Base-by-base conservation (phyloP, 2,888 invertebrate genomes). In the Leptinotarsa haldemani region DNA sequence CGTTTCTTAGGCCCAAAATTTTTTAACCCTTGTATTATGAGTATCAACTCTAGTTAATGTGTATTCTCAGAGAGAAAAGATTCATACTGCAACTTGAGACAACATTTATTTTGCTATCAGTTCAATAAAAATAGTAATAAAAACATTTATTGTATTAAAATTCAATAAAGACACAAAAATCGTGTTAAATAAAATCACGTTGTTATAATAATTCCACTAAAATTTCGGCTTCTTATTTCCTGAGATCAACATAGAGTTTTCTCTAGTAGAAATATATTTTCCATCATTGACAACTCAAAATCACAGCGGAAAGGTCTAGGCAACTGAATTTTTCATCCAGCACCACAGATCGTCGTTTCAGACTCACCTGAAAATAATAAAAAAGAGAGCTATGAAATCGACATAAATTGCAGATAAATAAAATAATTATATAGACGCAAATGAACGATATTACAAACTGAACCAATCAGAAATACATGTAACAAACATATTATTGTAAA, bases 261-360 rank as follows among this genome's bases (percentile, higher is more conserved):
- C 13, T 13, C 56, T 56, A 25, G 22, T 22, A 20, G 4, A 22
- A 2, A 22, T 16, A 56, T 56, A 2, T 56, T 16, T 22, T 20
- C 22, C 15, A 22, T 20, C 30, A 68, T 68, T 80, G 76, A 16
- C 80, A 79, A 77, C 77, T 73, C 66, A 82, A 74, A 64, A 83
- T 64, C 68, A 82, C 74, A 30, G 72, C 70, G 7, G 80, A 71
- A 65, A 82, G 64, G 70, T 75, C 65, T 46, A 74, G 74, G 58
- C 77, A 70, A 16, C 69, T 63, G 20, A 83, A 72, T 75, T 75
- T 78, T 65, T 80, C 71, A 73, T 81, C 80, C 25, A 84, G 75
- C 65, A 78, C 78, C 30, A 72, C 46, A 67, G 77, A 75, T 58
- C 80, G 80, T 67, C 53, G 77, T 30, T 56, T 56, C 15, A 81